Evolutionary conservation across 2,797 vertebrate genomes (phyloP).

Genomic region (Carduelis carduelis): DNA sequence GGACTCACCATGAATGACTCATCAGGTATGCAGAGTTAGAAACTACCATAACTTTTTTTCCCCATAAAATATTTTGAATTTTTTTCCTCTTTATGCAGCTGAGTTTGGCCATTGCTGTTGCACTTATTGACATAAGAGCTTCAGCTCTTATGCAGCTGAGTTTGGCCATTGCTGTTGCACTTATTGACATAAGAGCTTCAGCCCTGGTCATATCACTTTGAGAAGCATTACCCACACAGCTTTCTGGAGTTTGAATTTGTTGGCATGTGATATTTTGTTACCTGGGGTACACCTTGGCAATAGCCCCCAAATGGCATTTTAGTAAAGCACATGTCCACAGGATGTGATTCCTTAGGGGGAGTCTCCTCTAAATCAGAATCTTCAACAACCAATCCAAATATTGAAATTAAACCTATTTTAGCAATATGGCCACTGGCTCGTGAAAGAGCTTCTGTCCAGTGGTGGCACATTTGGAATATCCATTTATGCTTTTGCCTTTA

Average conservation of each 20-base stretch:
- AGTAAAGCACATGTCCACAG: background rate
- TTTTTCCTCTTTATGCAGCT: background rate
- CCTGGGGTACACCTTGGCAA: background rate
- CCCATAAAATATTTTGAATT: background rate
- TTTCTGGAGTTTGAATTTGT: background rate
- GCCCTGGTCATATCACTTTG: background rate
- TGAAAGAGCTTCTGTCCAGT: background rate
- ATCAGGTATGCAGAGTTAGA: background rate
- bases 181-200: rapidly evolving
- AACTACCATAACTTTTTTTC: background rate
- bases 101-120: background rate
- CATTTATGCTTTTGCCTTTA: background rate
- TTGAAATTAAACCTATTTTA: background rate
- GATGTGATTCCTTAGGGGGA: rapidly evolving
- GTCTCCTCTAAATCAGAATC: background rate
- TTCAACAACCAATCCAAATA: background rate
- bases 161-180: background rate
- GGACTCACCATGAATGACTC: background rate
- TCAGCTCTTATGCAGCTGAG: background rate
- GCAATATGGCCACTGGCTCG: background rate
- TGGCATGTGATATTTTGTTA: background rate
- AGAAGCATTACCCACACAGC: background rate
- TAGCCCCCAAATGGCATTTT: background rate
- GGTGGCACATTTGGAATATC: background rate
- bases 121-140: rapidly evolving